Evolutionary conservation across 2,797 vertebrate species (phyloP), one percentile per base, ranked within the genome.

Genomic region (Helostoma temminkii): DNA sequence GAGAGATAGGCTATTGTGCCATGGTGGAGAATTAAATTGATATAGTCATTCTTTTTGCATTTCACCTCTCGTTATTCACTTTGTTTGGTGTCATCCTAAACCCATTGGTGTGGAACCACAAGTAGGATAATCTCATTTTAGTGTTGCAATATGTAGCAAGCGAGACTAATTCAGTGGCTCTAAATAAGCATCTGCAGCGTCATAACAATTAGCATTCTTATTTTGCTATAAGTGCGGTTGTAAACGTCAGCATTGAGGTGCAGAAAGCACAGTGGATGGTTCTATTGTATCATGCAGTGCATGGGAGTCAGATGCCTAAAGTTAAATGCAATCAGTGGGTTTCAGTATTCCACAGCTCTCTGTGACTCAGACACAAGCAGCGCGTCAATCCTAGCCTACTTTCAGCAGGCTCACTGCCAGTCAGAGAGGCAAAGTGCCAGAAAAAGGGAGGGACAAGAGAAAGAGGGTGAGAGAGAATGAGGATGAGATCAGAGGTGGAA

Each of bases 331-430:
- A 84, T 92, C 94, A 92, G 93, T 93, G 92, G 94, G 92, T 75
- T 92, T 93, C 89, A 86, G 88, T 84, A 86, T 90, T 93, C 81
- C 81, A 74, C 81, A 83, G 87, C 72, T 88, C 88, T 85, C 76
- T 88, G 89, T 94, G 94, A 95, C 87, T 94, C 94, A 94, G 90
- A 81, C 86, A 85, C 81, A 82, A 84, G 91, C 86, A 91, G 85
- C 84, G 76, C 90, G 90, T 94, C 93, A 94, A 89, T 92, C 87
- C 84, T 92, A 93, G 89, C 92, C 90, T 93, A 93, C 92, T 93
- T 93, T 90, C 78, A 79, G 74, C 85, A 82, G 91, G 90, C 89
- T 85, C 28, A 21, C 84, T 87, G 91, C 92, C 92, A 94, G 90
- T 84, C 86, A 82, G 59, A 60, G 71, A 89, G 85, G 85, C 82